Evolutionary conservation across 2,888 invertebrate species (phyloP), one percentile per base, ranked within the genome.

Genomic region (Epirrita christyi): DNA sequence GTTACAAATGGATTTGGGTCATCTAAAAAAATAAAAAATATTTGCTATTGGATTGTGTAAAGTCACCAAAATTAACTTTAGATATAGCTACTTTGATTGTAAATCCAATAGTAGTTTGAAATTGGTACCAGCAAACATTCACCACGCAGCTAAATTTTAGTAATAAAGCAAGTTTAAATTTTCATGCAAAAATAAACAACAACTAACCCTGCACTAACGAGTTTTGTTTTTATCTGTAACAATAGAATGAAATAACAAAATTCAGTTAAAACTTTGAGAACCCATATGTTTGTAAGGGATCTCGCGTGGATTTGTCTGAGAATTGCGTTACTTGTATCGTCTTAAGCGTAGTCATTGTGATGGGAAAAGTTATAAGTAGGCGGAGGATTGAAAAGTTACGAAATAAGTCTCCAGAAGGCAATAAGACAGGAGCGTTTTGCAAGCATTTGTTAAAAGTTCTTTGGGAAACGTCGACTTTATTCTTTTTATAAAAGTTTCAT

Each of bases 291-390:
- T 67, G 70, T 65, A 61, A 64, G 68, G 61, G 72, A 73, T 73
- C 72, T 71, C 64, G 67, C 72, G 75, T 74, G 76, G 73, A 76
- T 81, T 76, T 77, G 76, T 73, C 73, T 68, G 63, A 63, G 75
- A 75, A 73, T 80, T 78, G 74, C 73, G 75, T 82, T 86, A 83
- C 83, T 84, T 83, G 83, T 84, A 82, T 80, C 80, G 74, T 80
- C 80, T 80, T 81, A 83, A 83, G 76, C 76, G 72, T 69, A 80
- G 76, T 81, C 81, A 81, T 79, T 78, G 78, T 83, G 83, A 86
- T 86, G 82, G 84, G 80, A 85, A 87, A 87, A 87, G 85, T 87
- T 86, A 77, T 81, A 85, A 85, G 80, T 78, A 80, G 76, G 72
- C 76, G 66, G 70, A 80, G 81, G 80, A 85, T 83, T 85, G 83